Percentiles rank a stretch among this genome's conserved stretches.
Evolutionary conservation across 2,888 invertebrate species (phyloP).

Genomic region (Spialia ferax): DNA sequence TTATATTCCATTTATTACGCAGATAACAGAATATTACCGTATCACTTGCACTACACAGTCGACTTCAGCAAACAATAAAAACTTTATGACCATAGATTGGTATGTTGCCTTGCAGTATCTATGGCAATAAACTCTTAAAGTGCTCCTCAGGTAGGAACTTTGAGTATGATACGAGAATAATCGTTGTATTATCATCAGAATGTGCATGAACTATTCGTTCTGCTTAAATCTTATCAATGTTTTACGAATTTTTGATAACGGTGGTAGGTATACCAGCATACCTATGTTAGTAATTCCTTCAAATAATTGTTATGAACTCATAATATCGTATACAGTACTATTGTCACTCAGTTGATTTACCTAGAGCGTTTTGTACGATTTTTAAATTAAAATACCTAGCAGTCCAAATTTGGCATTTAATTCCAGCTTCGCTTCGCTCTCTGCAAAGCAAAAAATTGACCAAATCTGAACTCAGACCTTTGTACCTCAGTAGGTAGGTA

Average conservation of each 20-base stretch:
- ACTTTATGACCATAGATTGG: constrained; percentile 1
- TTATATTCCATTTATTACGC: background rate
- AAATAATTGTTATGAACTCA: too few relatives aligned
- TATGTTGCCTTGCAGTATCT: background rate
- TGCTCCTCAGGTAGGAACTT: background rate
- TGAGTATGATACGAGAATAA: background rate
- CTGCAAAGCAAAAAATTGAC: too few relatives aligned
- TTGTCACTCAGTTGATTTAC: too few relatives aligned
- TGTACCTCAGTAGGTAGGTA: too few relatives aligned
- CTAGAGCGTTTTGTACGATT: too few relatives aligned
- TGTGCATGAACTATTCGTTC: background rate
- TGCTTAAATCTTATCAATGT: background rate
- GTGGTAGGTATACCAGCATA: background rate
- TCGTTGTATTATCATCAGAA: background rate
- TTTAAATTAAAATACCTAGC: too few relatives aligned
- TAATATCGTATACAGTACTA: too few relatives aligned
- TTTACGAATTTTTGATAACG: background rate
- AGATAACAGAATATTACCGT: background rate
- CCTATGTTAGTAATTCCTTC: too few relatives aligned
- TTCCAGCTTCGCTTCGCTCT: too few relatives aligned
- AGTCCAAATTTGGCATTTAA: too few relatives aligned
- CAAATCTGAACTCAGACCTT: too few relatives aligned
- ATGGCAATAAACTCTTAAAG: background rate
- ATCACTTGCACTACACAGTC: background rate
- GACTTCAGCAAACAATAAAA: constrained; percentile 1